Evolutionary conservation across 2,113 vertebrate species (phyloP).

Genomic region (Haplochromis burtoni): DNA sequence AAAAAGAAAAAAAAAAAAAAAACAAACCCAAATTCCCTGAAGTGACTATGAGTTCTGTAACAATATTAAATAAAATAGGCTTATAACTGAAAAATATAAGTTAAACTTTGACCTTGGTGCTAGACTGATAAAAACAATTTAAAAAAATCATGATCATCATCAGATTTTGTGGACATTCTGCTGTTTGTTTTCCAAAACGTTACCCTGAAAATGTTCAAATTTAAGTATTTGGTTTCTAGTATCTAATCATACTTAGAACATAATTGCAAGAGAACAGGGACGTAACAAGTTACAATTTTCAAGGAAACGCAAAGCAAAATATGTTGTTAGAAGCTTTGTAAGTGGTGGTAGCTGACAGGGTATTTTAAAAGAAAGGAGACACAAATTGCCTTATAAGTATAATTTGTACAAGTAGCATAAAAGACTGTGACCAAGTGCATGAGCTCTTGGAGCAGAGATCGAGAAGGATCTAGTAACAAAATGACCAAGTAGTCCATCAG

Average conservation of each 20-base stretch:
- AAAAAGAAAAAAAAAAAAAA: fast-evolving
- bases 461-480: not conserved
- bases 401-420: not conserved
- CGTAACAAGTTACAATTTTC: not conserved
- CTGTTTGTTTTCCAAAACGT: not conserved
- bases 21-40: not conserved
- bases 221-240: not conserved
- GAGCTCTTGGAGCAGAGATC: not conserved
- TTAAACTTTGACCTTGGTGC: not conserved
- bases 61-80: not conserved
- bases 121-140: fast-evolving
- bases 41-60: not conserved
- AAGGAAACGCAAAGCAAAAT: not conserved
- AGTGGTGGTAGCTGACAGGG: not conserved
- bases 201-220: not conserved
- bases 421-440: not conserved
- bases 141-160: not conserved
- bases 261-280: not conserved
- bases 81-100: not conserved
- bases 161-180: not conserved
- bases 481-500: not conserved
- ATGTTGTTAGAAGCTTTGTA: not conserved
- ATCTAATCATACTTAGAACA: not conserved
- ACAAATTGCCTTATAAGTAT: not conserved
- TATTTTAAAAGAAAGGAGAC: not conserved